A percentile compares a stretch with the other conserved stretches of the same genome.
phyloP scores from a whole-genome alignment of 37 sponge, comb jelly and placozoan species.

The Aplysina aerophoba region DNA sequence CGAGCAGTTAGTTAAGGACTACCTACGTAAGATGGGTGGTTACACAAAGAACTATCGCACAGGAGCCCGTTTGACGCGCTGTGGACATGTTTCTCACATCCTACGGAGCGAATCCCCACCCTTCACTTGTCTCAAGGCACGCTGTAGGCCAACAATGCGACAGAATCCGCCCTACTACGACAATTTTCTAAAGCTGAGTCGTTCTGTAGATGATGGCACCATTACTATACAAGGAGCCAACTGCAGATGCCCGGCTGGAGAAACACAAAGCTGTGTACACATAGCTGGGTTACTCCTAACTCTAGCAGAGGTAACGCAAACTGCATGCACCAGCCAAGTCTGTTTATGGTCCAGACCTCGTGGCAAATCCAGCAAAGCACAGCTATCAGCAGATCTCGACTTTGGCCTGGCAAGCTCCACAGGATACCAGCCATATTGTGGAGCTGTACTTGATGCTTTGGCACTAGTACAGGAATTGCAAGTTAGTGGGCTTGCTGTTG shows the following conservation, averaged over 20 bases:
- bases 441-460: not conserved
- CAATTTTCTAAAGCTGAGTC: not conserved
- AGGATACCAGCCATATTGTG: slow-evolving; percentile 28
- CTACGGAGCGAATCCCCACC: not conserved
- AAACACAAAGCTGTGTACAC: slow-evolving; percentile 46
- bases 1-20: not conserved
- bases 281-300: slow-evolving; percentile 37
- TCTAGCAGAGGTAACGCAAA: slow-evolving; percentile 31
- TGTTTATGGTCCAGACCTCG: slow-evolving; percentile 44
- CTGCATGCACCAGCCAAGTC: slow-evolving; percentile 27
- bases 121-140: slow-evolving; percentile 18
- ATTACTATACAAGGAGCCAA: not conserved
- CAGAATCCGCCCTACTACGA: slow-evolving; percentile 37
- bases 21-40: slow-evolving; percentile 5
- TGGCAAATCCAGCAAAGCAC: not conserved
- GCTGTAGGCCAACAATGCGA: slow-evolving; percentile 38
- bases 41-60: slow-evolving; percentile 52
- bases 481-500: slow-evolving; percentile 27
- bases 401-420: slow-evolving; percentile 12
- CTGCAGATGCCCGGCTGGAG: slow-evolving; percentile 9
- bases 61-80: slow-evolving; percentile 14
- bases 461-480: slow-evolving; percentile 23
- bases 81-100: slow-evolving; percentile 35
- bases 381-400: slow-evolving; percentile 25
- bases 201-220: not conserved